Conservation (phyloP, 2,113 vertebrate genomes). For the Onychostoma macrolepis region DNA sequence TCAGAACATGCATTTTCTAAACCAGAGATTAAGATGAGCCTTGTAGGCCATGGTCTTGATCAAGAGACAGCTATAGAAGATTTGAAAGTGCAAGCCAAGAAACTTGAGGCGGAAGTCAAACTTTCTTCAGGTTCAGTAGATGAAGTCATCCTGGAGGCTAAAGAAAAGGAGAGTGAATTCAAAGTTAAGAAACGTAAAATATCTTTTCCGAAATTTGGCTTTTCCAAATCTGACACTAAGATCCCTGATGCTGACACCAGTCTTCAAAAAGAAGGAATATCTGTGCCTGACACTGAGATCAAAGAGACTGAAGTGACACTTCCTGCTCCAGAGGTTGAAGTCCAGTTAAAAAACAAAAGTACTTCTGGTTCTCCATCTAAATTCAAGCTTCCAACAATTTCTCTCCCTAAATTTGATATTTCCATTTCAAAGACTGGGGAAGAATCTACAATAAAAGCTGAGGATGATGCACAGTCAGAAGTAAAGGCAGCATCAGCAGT, state of each 20-base stretch:
- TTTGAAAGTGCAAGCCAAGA: constrained; percentile 2
- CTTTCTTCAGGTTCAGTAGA: constrained; percentile 18
- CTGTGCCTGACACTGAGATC: constrained; percentile 52
- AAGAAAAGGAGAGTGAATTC: constrained; percentile 34
- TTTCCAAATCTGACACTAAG: constrained; percentile 65
- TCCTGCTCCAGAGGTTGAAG: constrained; percentile 23
- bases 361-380: constrained; percentile 51
- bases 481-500: not conserved
- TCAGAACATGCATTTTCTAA: constrained; percentile 60
- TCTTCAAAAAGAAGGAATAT: constrained; percentile 46
- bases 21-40: constrained; percentile 15
- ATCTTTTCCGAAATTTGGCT: constrained; percentile 63
- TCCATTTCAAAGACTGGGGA: constrained; percentile 46
- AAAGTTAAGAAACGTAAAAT: constrained; percentile 45
- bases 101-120: not conserved
- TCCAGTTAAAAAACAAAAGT: constrained; percentile 32
- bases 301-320: constrained; percentile 43
- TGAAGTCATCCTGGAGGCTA: constrained; percentile 38
- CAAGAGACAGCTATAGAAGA: constrained; percentile 52
- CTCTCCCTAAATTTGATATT: constrained; percentile 34
- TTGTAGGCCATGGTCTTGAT: constrained; percentile 47
- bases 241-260: constrained; percentile 41
- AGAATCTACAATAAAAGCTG: constrained; percentile 14
- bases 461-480: constrained; percentile 8
- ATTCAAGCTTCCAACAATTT: constrained; percentile 50